These are phyloP conservation scores for Lepidochrysops patricia DNA, from an alignment of 2,888 invertebrate species.

Conservation along the genomic window DNA sequence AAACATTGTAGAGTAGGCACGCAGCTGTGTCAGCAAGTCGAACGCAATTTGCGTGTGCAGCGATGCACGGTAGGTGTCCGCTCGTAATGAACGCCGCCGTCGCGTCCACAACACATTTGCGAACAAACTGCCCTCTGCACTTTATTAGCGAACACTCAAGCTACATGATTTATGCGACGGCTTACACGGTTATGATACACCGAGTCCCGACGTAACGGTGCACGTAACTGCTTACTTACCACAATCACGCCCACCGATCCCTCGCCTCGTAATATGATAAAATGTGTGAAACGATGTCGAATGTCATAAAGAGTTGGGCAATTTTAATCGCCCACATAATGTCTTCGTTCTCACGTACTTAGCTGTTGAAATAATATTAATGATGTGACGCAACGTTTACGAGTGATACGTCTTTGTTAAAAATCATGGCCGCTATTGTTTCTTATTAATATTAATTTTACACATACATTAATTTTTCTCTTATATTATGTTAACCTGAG, in stretches of 20 bases:
- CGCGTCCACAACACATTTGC: slow-evolving; percentile 19
- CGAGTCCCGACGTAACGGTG: slow-evolving; percentile 9
- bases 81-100: slow-evolving; percentile 50
- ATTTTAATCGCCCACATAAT: slow-evolving; percentile 9
- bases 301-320: slow-evolving; percentile 3
- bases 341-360: not conserved
- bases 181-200: slow-evolving; percentile 8
- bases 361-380: slow-evolving; percentile 5
- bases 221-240: not conserved
- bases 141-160: slow-evolving; percentile 7
- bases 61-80: slow-evolving; percentile 62
- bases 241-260: slow-evolving; percentile 7
- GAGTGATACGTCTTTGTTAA: not conserved
- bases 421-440: not conserved
- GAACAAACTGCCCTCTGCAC: slow-evolving; percentile 13
- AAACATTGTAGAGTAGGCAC: slow-evolving; percentile 31
- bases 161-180: slow-evolving; percentile 6
- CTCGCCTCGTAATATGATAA: not conserved
- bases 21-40: slow-evolving; percentile 57
- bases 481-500: not conserved
- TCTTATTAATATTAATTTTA: not conserved
- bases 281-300: slow-evolving; percentile 9
- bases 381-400: not conserved
- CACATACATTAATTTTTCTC: not conserved
- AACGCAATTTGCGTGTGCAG: slow-evolving; percentile 64